These are phyloP conservation scores for Plumapathes pennacea DNA, from an alignment of 92 coral and sea anemone genomes.

Conservation along the genomic window DNA sequence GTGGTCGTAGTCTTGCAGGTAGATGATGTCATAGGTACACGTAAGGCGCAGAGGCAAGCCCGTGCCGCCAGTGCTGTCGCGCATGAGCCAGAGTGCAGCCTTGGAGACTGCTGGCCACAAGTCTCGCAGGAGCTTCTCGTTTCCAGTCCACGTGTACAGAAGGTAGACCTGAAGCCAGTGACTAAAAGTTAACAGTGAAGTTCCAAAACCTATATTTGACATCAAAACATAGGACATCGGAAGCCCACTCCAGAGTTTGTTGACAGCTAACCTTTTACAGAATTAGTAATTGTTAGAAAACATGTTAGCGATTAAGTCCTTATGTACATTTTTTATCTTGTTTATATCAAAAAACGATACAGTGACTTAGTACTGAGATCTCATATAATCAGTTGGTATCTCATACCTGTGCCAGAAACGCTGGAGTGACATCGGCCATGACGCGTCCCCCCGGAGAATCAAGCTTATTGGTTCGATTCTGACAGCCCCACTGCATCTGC, in stretches of 20 bases:
- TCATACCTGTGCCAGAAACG: constrained; percentile 77
- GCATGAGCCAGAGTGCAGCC: constrained; percentile 65
- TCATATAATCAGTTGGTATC: no score
- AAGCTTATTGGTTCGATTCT: constrained; percentile 50
- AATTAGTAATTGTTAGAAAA: background rate
- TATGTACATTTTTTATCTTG: no score
- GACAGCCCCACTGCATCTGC: constrained; percentile 69
- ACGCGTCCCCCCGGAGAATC: constrained; percentile 70
- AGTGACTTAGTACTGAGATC: no score
- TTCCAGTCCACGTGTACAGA: constrained; percentile 78
- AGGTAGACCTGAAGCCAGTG: constrained; percentile 55
- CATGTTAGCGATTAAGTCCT: no score
- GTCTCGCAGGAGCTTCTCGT: constrained; percentile 55
- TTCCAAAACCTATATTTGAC: no score
- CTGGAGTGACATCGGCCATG: constrained; percentile 89
- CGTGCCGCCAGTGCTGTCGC: constrained; percentile 55
- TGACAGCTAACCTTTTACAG: background rate
- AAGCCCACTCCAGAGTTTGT: no score
- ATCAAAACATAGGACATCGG: no score
- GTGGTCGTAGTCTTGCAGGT: constrained; percentile 69
- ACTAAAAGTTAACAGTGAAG: no score
- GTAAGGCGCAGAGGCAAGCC: constrained; percentile 77
- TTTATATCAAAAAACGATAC: no score
- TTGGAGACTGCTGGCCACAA: constrained; percentile 79
- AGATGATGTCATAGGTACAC: constrained; percentile 73